These are phyloP conservation scores for Clepsis dumicolana DNA, from an alignment of 2,888 invertebrate species.

Conservation along the genomic window DNA sequence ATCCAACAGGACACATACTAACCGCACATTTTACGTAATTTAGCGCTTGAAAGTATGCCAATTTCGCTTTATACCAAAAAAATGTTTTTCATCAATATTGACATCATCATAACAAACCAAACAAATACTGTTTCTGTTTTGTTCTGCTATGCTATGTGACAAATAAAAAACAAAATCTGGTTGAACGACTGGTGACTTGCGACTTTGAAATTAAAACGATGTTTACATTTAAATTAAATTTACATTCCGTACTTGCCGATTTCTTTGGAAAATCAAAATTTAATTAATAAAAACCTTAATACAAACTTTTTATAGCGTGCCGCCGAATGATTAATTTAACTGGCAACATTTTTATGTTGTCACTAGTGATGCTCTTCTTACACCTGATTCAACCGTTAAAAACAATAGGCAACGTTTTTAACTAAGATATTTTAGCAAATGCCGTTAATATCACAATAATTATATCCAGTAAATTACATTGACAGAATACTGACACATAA, in stretches of 20 bases:
- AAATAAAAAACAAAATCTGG: too few relatives aligned
- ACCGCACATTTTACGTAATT: not conserved
- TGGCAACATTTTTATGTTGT: not conserved
- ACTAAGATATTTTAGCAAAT: not conserved
- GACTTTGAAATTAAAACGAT: too few relatives aligned
- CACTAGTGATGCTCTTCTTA: conserved; percentile 1
- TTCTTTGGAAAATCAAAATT: too few relatives aligned
- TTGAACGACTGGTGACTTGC: too few relatives aligned
- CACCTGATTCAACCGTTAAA: not conserved
- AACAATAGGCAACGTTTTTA: not conserved
- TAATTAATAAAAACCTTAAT: too few relatives aligned
- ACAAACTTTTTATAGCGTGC: too few relatives aligned
- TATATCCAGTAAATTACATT: too few relatives aligned
- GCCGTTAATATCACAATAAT: too few relatives aligned
- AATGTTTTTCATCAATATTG: conserved; percentile 27
- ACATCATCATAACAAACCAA: conserved; percentile 40
- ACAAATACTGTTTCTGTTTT: not conserved
- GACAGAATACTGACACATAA: too few relatives aligned
- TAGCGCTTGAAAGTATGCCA: not conserved
- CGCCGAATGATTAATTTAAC: not conserved
- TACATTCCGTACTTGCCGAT: too few relatives aligned
- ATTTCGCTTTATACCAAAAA: not conserved
- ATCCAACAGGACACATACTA: not conserved
- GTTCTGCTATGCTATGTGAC: too few relatives aligned
- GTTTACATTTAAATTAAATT: too few relatives aligned